These are phyloP conservation scores for Caenorhabditis sp. DNA, from an alignment of 2,888 invertebrate genomes.

Conservation along the genomic window DNA sequence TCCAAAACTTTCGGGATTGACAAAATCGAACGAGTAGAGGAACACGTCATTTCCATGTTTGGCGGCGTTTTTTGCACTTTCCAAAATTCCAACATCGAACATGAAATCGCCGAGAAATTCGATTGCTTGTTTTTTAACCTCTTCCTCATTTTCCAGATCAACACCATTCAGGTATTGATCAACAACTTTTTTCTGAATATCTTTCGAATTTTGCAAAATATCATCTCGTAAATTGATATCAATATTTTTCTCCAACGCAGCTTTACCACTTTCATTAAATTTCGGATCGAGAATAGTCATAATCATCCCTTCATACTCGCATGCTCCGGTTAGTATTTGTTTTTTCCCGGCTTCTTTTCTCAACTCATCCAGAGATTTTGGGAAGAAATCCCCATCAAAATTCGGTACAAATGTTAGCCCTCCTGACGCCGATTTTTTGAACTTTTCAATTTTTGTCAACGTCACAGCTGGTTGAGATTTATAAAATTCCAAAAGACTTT, in stretches of 20 bases:
- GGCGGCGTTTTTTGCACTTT: slow-evolving; percentile 30
- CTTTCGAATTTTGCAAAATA: slow-evolving; percentile 15
- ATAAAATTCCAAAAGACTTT: slow-evolving; percentile 17
- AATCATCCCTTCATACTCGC: slow-evolving; percentile 53
- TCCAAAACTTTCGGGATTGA: slow-evolving; percentile 44
- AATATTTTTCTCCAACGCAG: background rate
- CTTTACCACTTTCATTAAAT: background rate
- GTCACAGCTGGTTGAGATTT: background rate
- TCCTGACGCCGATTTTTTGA: slow-evolving; percentile 23
- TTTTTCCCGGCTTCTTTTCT: slow-evolving; percentile 45
- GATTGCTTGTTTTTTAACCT: slow-evolving; percentile 12
- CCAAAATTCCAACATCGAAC: slow-evolving; percentile 34
- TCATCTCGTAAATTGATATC: background rate
- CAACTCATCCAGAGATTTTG: slow-evolving; percentile 43
- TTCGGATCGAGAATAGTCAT: slow-evolving; percentile 14
- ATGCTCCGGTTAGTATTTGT: slow-evolving; percentile 44
- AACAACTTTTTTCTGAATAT: slow-evolving; percentile 11
- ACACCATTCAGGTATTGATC: slow-evolving; percentile 12
- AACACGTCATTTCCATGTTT: slow-evolving; percentile 44
- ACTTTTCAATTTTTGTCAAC: slow-evolving; percentile 10
- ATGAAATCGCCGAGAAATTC: slow-evolving; percentile 37
- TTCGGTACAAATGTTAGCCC: slow-evolving; percentile 46
- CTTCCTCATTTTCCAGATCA: slow-evolving; percentile 13
- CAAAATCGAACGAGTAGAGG: slow-evolving; percentile 46
- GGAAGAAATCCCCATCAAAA: slow-evolving; percentile 57